Percentiles rank a stretch among this genome's conserved stretches.
Conservation (phyloP, 35 echinoderm and acorn worm species). For the Amphiura filiformis region DNA sequence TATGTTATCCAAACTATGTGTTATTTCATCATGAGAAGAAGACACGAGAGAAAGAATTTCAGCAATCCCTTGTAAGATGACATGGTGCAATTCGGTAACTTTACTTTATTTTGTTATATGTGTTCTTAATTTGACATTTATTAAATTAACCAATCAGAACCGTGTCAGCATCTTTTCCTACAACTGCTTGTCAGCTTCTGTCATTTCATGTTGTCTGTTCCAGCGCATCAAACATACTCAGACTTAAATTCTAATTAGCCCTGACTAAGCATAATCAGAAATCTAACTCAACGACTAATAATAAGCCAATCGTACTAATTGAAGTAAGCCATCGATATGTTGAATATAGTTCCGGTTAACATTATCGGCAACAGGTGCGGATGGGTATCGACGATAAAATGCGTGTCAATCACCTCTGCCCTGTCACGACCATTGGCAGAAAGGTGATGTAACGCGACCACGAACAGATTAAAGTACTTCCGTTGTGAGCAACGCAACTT, state of each 20-base stretch:
- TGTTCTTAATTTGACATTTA: no score
- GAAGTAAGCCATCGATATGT: background rate
- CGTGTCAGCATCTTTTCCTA: no score
- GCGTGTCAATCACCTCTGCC: constrained; percentile 2
- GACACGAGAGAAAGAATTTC: no score
- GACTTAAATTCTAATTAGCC: background rate
- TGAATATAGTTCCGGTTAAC: background rate
- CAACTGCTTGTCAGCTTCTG: no score
- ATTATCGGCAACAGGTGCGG: background rate
- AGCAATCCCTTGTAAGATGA: no score
- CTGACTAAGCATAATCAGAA: background rate
- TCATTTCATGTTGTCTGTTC: no score
- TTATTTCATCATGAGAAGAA: no score
- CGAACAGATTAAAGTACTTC: background rate
- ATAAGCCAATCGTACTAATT: background rate
- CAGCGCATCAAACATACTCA: no score
- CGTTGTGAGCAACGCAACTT: background rate
- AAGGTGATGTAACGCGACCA: constrained; percentile 1
- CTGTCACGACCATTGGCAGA: background rate
- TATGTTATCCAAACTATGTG: no score
- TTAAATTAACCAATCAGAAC: no score
- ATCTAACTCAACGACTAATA: background rate
- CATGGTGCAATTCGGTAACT: no score
- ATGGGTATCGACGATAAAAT: background rate
- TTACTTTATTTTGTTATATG: no score